Percentiles rank a stretch among this genome's conserved stretches.
These are phyloP conservation scores for Drosophila kuntzei DNA, from an alignment of 2,888 invertebrate species.

Conservation along the genomic window DNA sequence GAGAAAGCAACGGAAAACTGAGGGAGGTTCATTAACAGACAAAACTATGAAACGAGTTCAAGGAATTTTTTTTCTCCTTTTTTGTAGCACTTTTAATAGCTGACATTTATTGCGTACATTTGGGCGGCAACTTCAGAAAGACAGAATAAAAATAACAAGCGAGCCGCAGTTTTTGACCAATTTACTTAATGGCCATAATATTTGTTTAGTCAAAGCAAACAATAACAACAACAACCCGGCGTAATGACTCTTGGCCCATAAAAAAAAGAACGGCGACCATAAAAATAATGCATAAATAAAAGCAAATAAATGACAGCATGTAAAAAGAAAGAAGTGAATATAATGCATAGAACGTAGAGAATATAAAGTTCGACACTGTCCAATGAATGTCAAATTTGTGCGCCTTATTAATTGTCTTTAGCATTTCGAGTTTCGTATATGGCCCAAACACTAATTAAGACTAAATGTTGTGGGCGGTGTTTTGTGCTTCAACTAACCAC, in stretches of 20 bases:
- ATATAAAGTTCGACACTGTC: conserved; percentile 52
- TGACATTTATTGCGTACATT: conserved; percentile 66
- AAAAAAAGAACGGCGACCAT: conserved; percentile 65
- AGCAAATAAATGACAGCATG: conserved; percentile 77
- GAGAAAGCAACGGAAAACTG: conserved; percentile 17
- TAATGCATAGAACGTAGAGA: conserved; percentile 31
- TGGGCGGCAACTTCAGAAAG: conserved; percentile 27
- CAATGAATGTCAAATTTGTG: conserved; percentile 78
- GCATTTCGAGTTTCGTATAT: conserved; percentile 51
- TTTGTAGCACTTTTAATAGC: conserved; percentile 59
- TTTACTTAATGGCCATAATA: conserved; percentile 80
- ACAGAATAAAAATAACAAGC: conserved; percentile 47
- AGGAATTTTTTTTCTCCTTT: conserved; percentile 8
- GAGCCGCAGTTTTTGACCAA: conserved; percentile 65
- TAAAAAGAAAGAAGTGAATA: conserved; percentile 44
- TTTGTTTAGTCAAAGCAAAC: conserved; percentile 79
- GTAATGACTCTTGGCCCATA: conserved; percentile 72
- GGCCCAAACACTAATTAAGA: conserved; percentile 66
- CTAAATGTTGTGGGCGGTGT: conserved; percentile 60
- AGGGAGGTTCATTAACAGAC: conserved; percentile 43
- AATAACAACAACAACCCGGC: conserved; percentile 44
- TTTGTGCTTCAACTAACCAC: conserved; percentile 40
- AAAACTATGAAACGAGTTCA: conserved; percentile 53
- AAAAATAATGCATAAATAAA: conserved; percentile 80
- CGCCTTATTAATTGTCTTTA: conserved; percentile 72